These are phyloP conservation scores for Pelodytes ibericus DNA, from an alignment of 2,797 vertebrate genomes.

Conservation along the genomic window DNA sequence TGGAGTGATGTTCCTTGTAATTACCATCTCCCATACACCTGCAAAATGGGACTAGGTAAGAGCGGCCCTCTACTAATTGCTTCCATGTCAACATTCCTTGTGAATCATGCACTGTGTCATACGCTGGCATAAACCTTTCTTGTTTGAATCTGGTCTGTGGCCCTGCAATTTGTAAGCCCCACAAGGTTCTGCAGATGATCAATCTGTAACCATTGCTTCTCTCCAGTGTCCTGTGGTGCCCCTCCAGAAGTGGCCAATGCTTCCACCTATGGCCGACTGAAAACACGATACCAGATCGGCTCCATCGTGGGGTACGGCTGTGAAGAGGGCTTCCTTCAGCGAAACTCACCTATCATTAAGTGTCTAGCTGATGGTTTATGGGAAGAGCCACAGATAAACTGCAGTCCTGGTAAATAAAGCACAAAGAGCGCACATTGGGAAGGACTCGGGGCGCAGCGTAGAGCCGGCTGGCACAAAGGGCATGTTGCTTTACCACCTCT, in stretches of 20 bases:
- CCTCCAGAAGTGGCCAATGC: constrained; percentile 79
- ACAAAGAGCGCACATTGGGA: neutral
- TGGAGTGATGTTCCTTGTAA: constrained; percentile 97
- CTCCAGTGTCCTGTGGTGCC: constrained; percentile 82
- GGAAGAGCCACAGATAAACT: constrained; percentile 83
- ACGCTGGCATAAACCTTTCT: no score
- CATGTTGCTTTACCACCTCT: no score
- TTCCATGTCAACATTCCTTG: neutral
- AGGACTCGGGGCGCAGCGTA: neutral
- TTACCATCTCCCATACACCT: constrained; percentile 95
- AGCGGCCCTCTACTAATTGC: constrained; percentile 1
- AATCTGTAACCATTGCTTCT: neutral
- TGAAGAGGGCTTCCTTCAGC: constrained; percentile 76
- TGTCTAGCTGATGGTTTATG: constrained; percentile 83
- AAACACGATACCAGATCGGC: constrained; percentile 77
- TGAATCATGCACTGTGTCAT: neutral
- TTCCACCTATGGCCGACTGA: constrained; percentile 78
- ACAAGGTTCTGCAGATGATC: neutral
- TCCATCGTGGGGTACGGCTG: constrained; percentile 83
- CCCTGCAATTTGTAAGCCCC: no score
- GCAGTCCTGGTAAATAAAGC: constrained; percentile 68
- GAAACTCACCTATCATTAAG: constrained; percentile 79
- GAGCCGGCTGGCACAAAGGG: no score
- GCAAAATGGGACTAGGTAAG: constrained; percentile 93
- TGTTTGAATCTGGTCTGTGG: no score